Evolutionary conservation across 2,113 vertebrate genomes (phyloP).

Genomic region (Oreotrochilus melanogaster): DNA sequence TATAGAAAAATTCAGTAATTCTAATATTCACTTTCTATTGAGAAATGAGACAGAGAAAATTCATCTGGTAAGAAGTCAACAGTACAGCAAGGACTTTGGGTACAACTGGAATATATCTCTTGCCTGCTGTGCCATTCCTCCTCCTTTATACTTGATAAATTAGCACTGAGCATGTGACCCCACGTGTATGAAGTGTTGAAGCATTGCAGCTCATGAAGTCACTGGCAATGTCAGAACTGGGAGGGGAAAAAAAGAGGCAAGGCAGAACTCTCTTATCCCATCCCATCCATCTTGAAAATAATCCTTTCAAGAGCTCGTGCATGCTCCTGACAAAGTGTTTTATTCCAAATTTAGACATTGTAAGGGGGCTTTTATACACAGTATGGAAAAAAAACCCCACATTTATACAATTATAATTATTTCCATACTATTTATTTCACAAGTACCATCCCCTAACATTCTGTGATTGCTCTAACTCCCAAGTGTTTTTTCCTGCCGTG

Average conservation of each 20-base stretch:
- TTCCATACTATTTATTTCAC: constrained; percentile 37
- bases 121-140: neutral
- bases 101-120: neutral
- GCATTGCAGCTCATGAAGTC: neutral
- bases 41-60: neutral
- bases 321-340: neutral
- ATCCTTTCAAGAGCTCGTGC: neutral
- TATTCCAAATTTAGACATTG: neutral
- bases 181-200: neutral
- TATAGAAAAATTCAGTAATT: no score
- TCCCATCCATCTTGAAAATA: neutral
- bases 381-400: neutral
- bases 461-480: neutral
- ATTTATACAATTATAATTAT: neutral
- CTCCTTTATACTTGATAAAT: neutral
- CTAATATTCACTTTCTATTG: neutral
- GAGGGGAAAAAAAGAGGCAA: neutral
- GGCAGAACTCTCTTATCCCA: neutral
- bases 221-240: neutral
- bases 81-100: neutral
- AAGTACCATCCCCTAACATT: neutral
- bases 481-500: constrained; percentile 44
- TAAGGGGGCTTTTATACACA: neutral
- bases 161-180: neutral
- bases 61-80: neutral